Evolutionary conservation across 92 coral and sea anemone genomes (phyloP).

Genomic region (Hydrozoanthus gracilis): DNA sequence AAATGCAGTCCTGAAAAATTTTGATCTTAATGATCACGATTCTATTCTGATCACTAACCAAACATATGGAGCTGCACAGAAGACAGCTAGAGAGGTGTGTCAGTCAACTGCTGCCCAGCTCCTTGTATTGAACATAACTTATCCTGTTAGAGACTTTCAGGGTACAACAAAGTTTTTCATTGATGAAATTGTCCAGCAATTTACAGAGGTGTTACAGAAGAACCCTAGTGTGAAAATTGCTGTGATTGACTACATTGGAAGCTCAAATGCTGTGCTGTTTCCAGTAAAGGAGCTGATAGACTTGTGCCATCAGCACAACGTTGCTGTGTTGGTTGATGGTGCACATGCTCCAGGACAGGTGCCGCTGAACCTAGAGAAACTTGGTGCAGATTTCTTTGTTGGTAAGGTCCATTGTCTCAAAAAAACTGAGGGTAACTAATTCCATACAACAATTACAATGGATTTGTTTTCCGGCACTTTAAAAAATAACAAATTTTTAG

Average conservation of each 20-base stretch:
- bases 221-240: slow-evolving; percentile 73
- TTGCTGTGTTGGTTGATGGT: slow-evolving; percentile 80
- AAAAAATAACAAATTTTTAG: too few relatives aligned
- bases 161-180: slow-evolving; percentile 70
- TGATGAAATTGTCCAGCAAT: slow-evolving; percentile 76
- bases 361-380: slow-evolving; percentile 71
- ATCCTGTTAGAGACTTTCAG: slow-evolving; percentile 68
- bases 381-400: slow-evolving; percentile 87
- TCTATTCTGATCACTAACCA: slow-evolving; percentile 75
- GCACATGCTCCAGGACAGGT: slow-evolving; percentile 93
- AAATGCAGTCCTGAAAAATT: slow-evolving; percentile 65
- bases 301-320: slow-evolving; percentile 74
- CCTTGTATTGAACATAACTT: slow-evolving; percentile 79
- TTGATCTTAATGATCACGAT: slow-evolving; percentile 72
- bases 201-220: slow-evolving; percentile 68
- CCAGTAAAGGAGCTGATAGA: slow-evolving; percentile 75
- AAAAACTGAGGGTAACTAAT: too few relatives aligned
- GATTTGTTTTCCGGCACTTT: too few relatives aligned
- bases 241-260: slow-evolving; percentile 78
- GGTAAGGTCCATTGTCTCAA: slow-evolving; percentile 55
- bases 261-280: slow-evolving; percentile 69
- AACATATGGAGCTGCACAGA: slow-evolving; percentile 77
- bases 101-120: slow-evolving; percentile 67
- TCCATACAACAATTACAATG: too few relatives aligned
- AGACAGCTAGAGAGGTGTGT: slow-evolving; percentile 73